Evolutionary conservation across 2,113 vertebrate species (phyloP).

Genomic region (Haliaeetus leucogaster): DNA sequence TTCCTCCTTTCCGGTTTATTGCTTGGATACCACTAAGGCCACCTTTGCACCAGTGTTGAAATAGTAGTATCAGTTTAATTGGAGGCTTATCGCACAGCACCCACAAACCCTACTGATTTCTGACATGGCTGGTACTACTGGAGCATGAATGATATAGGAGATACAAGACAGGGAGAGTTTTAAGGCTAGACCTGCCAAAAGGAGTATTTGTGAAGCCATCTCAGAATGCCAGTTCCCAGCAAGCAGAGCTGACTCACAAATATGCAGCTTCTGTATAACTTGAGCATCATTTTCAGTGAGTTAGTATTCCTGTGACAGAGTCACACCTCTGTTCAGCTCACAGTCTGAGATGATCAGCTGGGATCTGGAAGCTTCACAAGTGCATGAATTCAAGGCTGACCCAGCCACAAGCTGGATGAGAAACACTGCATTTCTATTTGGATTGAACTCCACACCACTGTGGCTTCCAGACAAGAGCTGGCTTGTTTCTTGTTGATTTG

Average conservation of each 20-base stretch:
- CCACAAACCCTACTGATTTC: not conserved
- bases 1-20: not conserved
- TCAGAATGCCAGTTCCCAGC: not conserved
- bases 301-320: not conserved
- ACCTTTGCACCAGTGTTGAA: not conserved
- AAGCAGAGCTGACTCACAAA: not conserved
- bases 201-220: not conserved
- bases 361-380: not conserved
- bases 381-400: not conserved
- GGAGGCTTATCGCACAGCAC: not conserved
- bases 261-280: not conserved
- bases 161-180: not conserved
- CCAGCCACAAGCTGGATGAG: not conserved
- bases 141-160: not conserved
- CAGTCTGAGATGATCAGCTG: not conserved
- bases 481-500: not conserved
- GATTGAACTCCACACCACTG: not conserved
- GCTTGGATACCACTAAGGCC: not conserved
- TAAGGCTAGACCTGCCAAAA: not conserved
- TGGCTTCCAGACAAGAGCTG: not conserved
- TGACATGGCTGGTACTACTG: not conserved
- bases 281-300: not conserved
- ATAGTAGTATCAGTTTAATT: not conserved
- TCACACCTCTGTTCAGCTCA: not conserved
- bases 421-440: not conserved